These are phyloP conservation scores for Mythimna impura DNA, from an alignment of 2,888 invertebrate species.

Conservation along the genomic window DNA sequence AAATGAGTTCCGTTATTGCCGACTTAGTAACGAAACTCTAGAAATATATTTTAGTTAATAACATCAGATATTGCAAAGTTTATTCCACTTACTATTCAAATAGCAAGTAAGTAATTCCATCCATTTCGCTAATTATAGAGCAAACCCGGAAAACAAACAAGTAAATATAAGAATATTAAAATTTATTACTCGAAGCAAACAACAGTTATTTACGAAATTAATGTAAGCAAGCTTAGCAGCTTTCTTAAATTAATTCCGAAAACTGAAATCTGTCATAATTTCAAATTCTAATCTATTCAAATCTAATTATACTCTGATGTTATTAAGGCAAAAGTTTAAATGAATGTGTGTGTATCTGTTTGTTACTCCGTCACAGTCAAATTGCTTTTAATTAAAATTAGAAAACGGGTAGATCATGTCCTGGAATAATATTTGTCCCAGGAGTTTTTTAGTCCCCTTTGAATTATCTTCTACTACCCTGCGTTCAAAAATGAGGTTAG, in stretches of 20 bases:
- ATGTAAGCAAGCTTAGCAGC: neutral
- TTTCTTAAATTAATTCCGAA: neutral
- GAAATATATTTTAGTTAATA: neutral
- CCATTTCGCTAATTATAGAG: conserved; percentile 18
- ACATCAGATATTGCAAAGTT: conserved; percentile 10
- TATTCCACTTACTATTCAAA: conserved; percentile 10
- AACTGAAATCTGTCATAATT: neutral
- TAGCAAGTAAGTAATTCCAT: conserved; percentile 29
- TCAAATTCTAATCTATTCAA: too few species aligned
- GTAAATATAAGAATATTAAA: conserved; percentile 20
- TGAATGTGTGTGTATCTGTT: too few species aligned
- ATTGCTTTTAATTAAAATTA: too few species aligned
- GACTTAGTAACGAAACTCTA: neutral
- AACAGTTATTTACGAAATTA: conserved; percentile 25
- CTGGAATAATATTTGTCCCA: too few species aligned
- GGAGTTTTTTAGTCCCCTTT: too few species aligned
- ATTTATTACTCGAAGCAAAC: conserved; percentile 26
- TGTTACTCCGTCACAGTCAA: too few species aligned
- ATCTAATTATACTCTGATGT: too few species aligned
- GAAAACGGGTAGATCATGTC: too few species aligned
- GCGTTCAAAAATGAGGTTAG: too few species aligned
- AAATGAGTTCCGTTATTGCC: too few species aligned
- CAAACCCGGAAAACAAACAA: conserved; percentile 42
- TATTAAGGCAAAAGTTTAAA: too few species aligned
- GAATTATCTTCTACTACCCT: too few species aligned